Conservation (phyloP, 2,797 vertebrate genomes). For the Antrozous pallidus region DNA sequence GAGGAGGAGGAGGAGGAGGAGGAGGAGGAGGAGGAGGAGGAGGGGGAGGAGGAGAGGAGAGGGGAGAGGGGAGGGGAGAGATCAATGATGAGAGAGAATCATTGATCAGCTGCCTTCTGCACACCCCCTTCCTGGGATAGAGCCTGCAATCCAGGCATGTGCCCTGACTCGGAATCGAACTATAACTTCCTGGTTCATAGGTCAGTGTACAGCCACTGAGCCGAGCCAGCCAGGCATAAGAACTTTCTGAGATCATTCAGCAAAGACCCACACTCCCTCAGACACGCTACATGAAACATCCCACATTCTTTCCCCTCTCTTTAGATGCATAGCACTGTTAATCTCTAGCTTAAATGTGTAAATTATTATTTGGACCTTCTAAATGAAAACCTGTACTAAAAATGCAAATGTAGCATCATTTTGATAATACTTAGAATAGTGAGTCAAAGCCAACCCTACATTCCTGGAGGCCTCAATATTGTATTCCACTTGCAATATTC, state of each 20-base stretch:
- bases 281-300: neutral
- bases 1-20: too few relatives aligned
- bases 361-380: slow-evolving; percentile 33
- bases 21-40: too few relatives aligned
- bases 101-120: too few relatives aligned
- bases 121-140: too few relatives aligned
- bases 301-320: neutral
- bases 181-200: too few relatives aligned
- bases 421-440: slow-evolving; percentile 16
- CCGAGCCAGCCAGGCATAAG: neutral
- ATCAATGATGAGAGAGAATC: too few relatives aligned
- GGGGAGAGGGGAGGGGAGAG: too few relatives aligned
- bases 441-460: slow-evolving; percentile 4
- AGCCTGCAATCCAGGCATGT: too few relatives aligned
- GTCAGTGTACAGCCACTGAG: too few relatives aligned
- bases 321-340: neutral
- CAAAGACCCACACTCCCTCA: neutral
- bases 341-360: slow-evolving; percentile 1
- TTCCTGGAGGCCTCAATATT: neutral
- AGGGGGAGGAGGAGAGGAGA: too few relatives aligned
- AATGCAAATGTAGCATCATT: slow-evolving; percentile 43
- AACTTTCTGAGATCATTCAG: neutral
- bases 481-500: neutral
- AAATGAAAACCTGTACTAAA: slow-evolving; percentile 41
- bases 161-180: too few relatives aligned